These are phyloP conservation scores for Hipposideros armiger DNA, from an alignment of 2,113 vertebrate species.

Conservation along the genomic window DNA sequence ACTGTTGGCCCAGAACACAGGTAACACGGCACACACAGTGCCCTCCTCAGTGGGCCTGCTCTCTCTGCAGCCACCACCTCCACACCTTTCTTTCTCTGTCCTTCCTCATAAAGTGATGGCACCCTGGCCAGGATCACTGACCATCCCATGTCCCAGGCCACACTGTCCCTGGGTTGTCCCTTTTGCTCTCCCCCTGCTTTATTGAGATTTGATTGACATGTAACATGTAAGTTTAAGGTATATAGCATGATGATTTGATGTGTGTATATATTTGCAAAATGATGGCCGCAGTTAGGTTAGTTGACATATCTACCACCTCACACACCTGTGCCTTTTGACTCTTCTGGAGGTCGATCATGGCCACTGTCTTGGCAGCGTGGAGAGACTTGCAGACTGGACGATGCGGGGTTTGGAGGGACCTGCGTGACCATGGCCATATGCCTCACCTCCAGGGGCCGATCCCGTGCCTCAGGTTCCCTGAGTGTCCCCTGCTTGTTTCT, in stretches of 20 bases:
- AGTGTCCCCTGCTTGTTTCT: background rate
- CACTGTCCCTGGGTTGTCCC: too few relatives aligned
- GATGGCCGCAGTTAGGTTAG: too few relatives aligned
- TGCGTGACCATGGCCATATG: background rate
- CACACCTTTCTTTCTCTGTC: background rate
- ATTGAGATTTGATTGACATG: too few relatives aligned
- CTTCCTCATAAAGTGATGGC: background rate
- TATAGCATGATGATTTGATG: background rate
- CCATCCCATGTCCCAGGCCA: accelerated
- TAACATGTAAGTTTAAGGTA: background rate
- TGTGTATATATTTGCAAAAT: too few relatives aligned
- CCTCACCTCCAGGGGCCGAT: background rate
- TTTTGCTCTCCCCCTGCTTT: background rate
- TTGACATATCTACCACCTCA: too few relatives aligned
- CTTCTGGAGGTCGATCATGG: background rate
- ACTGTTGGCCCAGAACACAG: background rate
- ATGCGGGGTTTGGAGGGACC: background rate
- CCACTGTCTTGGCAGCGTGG: background rate
- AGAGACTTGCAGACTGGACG: background rate
- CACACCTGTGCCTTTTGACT: background rate
- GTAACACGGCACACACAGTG: accelerated
- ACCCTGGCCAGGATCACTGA: background rate
- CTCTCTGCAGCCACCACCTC: background rate
- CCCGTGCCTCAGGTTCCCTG: background rate
- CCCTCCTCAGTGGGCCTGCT: background rate